A percentile compares a stretch with the other conserved stretches of the same genome.
These are phyloP conservation scores for Hycleus cichorii DNA, from an alignment of 1,140 invertebrate species.

Conservation along the genomic window DNA sequence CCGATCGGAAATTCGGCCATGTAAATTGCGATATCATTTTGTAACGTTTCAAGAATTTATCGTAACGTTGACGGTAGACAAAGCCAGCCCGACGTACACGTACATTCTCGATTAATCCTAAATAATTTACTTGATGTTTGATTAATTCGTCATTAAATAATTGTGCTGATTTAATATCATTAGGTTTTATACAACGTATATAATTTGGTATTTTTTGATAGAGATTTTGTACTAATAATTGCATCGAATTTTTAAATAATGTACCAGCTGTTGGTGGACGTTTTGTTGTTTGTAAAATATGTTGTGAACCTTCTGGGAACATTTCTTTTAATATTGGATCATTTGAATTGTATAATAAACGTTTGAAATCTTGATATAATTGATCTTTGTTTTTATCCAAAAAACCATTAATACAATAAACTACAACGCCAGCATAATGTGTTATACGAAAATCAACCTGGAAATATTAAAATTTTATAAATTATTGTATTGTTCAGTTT, in stretches of 20 bases:
- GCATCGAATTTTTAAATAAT: slow-evolving; percentile 92
- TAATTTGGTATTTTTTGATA: slow-evolving; percentile 92
- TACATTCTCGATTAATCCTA: slow-evolving; percentile 89
- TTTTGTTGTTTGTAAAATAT: slow-evolving; percentile 87
- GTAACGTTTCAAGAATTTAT: slow-evolving; percentile 73
- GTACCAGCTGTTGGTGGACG: slow-evolving; percentile 87
- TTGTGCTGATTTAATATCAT: slow-evolving; percentile 81
- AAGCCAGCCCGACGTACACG: slow-evolving; percentile 89
- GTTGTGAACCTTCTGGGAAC: slow-evolving; percentile 92
- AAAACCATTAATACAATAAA: slow-evolving; percentile 83
- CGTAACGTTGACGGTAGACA: slow-evolving; percentile 83
- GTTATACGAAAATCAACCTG: slow-evolving; percentile 31
- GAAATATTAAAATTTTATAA: not conserved
- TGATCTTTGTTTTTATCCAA: slow-evolving; percentile 95
- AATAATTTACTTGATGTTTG: slow-evolving; percentile 82
- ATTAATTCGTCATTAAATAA: slow-evolving; percentile 74
- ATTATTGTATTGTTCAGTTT: too few species aligned
- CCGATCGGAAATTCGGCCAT: slow-evolving; percentile 86
- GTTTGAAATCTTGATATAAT: slow-evolving; percentile 92
- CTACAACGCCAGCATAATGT: slow-evolving; percentile 95
- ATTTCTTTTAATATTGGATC: slow-evolving; percentile 72
- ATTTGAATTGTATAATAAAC: slow-evolving; percentile 75
- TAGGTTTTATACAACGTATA: slow-evolving; percentile 94
- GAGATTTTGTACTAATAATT: slow-evolving; percentile 79
- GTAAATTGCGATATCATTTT: slow-evolving; percentile 93